Conservation (phyloP, 2,113 vertebrate genomes). For the rat (Rattus norvegicus) region GRCr8 NC_086019.1:34209001-34209500, state of each 20-base stretch:
- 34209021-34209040: not conserved
- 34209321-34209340: not conserved
- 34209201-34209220: not conserved
- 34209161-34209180: not conserved
- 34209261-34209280: not conserved
- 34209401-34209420: not conserved
- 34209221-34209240: not conserved
- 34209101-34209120: not conserved
- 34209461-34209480: too few species aligned
- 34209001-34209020: fast-evolving
- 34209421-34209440: not conserved
- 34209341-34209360: too few species aligned
- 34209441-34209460: not conserved
- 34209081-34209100: not conserved
- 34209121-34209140: fast-evolving
- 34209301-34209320: not conserved
- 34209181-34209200: not conserved
- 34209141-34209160: not conserved
- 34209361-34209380: not conserved
- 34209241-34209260: too few species aligned
- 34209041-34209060: not conserved
- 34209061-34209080: not conserved
- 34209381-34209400: too few species aligned
- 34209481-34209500: too few species aligned
- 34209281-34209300: not conserved